A percentile compares a stretch with the other conserved stretches of the same genome.
Evolutionary conservation across 1,140 invertebrate genomes (phyloP).

Genomic region (Lepidotrigona ventralis): DNA sequence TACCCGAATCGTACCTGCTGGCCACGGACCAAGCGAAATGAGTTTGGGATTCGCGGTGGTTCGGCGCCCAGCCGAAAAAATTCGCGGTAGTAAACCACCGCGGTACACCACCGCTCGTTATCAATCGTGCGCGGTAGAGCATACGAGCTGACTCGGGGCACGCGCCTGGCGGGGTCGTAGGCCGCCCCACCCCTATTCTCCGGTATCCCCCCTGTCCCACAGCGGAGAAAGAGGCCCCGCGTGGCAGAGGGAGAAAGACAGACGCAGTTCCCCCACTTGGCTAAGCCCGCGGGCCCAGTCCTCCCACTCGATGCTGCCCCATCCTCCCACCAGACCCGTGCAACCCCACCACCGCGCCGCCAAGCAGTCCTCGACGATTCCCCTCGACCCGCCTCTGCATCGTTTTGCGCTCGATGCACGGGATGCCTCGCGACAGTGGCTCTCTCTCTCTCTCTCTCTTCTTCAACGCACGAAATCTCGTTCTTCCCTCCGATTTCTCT

Average conservation of each 20-base stretch:
- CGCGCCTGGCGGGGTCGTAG: slow-evolving; percentile 72
- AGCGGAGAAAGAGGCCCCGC: not conserved
- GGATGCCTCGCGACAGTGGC: slow-evolving; percentile 40
- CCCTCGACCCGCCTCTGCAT: slow-evolving; percentile 59
- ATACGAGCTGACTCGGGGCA: slow-evolving; percentile 73
- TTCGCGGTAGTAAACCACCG: slow-evolving; percentile 40
- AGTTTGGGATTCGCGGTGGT: slow-evolving; percentile 17
- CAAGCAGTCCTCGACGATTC: slow-evolving; percentile 30
- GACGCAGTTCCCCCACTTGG: slow-evolving; percentile 22
- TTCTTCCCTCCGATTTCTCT: not conserved
- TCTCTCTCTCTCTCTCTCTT: slow-evolving; percentile 26
- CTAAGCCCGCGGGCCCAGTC: slow-evolving; percentile 49
- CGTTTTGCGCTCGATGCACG: slow-evolving; percentile 48
- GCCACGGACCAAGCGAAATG: not conserved
- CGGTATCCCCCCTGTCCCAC: not conserved
- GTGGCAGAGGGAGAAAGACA: slow-evolving; percentile 16
- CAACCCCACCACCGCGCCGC: slow-evolving; percentile 38
- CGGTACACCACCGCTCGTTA: slow-evolving; percentile 58
- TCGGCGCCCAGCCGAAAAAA: slow-evolving; percentile 37
- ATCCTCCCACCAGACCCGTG: slow-evolving; percentile 20
- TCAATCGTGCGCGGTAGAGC: slow-evolving; percentile 61
- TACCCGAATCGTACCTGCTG: not conserved
- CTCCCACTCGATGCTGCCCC: slow-evolving; percentile 57
- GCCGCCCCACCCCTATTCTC: slow-evolving; percentile 57
- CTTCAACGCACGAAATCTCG: not conserved